A percentile compares a stretch with the other conserved stretches of the same genome.
Evolutionary conservation across 2,113 vertebrate species (phyloP).

Genomic region (Tinamus guttatus): DNA sequence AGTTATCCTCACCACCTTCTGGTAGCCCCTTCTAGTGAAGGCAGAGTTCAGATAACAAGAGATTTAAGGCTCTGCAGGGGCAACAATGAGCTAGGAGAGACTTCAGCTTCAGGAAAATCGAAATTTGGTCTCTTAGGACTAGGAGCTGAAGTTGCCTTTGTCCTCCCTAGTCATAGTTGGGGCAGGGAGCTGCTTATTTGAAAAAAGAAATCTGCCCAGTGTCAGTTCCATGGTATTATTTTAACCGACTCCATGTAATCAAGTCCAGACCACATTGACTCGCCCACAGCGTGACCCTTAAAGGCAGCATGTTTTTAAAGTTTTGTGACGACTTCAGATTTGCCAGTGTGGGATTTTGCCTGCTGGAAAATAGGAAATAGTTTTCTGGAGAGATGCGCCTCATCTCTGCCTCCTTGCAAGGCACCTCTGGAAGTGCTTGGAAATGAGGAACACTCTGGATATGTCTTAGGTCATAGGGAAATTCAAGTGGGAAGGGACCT

Average conservation of each 20-base stretch:
- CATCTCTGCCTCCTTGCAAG: neutral
- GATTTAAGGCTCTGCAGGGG: neutral
- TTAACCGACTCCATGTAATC: no score
- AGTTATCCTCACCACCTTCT: neutral
- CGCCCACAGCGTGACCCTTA: neutral
- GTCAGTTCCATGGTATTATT: neutral
- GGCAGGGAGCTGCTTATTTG: neutral
- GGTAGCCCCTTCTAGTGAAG: neutral
- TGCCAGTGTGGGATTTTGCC: fast-evolving
- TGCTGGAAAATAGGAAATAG: neutral
- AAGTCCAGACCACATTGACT: neutral
- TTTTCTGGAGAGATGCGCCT: neutral
- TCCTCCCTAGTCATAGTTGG: fast-evolving
- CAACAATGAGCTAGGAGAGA: neutral
- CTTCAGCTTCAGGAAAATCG: neutral
- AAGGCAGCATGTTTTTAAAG: neutral
- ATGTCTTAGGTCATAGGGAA: neutral
- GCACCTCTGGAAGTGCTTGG: neutral
- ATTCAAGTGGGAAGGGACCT: neutral
- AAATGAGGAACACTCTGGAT: neutral
- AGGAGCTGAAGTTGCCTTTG: neutral
- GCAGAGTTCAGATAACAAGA: neutral
- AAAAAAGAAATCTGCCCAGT: neutral
- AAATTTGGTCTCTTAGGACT: neutral
- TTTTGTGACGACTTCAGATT: neutral